Evolutionary conservation across 2,888 invertebrate species (phyloP), one percentile per base, ranked within the genome.

Genomic region (Epiperipatus broadwayi): DNA sequence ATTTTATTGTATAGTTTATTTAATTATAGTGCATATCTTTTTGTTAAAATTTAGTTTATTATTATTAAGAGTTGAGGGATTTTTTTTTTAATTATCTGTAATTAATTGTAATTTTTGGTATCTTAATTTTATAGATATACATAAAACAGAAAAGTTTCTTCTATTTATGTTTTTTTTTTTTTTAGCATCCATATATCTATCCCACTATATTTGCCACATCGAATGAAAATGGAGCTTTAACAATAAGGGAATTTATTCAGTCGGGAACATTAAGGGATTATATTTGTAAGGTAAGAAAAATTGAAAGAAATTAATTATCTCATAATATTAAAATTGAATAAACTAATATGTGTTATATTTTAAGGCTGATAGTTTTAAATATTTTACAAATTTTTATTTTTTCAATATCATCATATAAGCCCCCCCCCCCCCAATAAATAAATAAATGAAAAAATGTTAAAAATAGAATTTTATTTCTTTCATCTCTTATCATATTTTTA

Each of bases 181-280:
- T 53, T 32, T 50, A 59, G 57, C 59, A 60, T 48, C 58, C 58
- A 5, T 48, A 54, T 42, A 53, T 60, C 20, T 50, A 50, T 40
- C 53, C 57, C 3, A 46, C 52, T 18, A 38, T 46, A 4, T 54
- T 55, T 46, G 50, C 55, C n/a, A 49, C 50, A 21, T 49, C 52
- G 21, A 58, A 53, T 47, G 56, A 58, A 40, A 56, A 49, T 43
- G 58, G 60, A 21, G 56, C 54, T 21, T 46, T 59, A 38, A 47
- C 52, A 21, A 58, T 60, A 28, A 44, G 52, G 25, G 47, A 46
- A n/a, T 57, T 49, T 40, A 36, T 47, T 39, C 54, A 55, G 35
- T 47, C 49, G 33, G 60, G 60, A 34, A 51, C 57, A 15, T 41
- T 60, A 21, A 46, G 55, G 43, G 60, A 60, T 46, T 38, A 49